Percentiles rank a stretch among this genome's conserved stretches.
Evolutionary conservation across 2,888 invertebrate genomes (phyloP).

Genomic region (Xanthia togata): DNA sequence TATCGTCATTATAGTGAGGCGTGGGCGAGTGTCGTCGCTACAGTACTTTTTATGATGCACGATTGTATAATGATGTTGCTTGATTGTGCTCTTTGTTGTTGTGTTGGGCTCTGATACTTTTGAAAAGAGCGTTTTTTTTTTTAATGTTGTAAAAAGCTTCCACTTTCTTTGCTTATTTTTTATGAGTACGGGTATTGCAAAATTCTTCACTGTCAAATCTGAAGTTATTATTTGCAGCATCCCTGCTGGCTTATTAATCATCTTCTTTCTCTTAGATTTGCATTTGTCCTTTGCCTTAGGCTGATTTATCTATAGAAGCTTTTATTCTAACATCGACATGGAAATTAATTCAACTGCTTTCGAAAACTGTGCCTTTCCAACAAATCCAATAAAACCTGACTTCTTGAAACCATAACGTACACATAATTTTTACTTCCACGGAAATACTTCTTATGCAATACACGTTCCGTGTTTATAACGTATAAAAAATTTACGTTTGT

Average conservation of each 20-base stretch:
- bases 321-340: not conserved
- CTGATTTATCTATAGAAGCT: not conserved
- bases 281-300: not conserved
- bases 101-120: constrained; percentile 37
- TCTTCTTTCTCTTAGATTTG: constrained; percentile 1
- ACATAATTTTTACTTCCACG: constrained; percentile 22
- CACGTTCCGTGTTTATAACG: constrained; percentile 47
- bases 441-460: constrained; percentile 45
- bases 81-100: constrained; percentile 61
- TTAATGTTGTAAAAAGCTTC: not conserved
- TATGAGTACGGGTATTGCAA: not conserved
- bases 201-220: constrained; percentile 3
- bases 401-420: constrained; percentile 23
- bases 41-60: constrained; percentile 77
- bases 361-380: not conserved
- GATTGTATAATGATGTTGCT: constrained; percentile 74
- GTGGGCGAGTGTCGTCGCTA: constrained; percentile 72
- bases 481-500: constrained; percentile 43
- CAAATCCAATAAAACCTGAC: constrained; percentile 25
- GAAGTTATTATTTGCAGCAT: not conserved
- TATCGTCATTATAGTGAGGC: constrained; percentile 76
- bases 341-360: constrained; percentile 7
- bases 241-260: not conserved
- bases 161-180: not conserved
- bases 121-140: constrained; percentile 20